Conservation (phyloP, 1,140 invertebrate genomes). For the Drosophila triauraria region DNA sequence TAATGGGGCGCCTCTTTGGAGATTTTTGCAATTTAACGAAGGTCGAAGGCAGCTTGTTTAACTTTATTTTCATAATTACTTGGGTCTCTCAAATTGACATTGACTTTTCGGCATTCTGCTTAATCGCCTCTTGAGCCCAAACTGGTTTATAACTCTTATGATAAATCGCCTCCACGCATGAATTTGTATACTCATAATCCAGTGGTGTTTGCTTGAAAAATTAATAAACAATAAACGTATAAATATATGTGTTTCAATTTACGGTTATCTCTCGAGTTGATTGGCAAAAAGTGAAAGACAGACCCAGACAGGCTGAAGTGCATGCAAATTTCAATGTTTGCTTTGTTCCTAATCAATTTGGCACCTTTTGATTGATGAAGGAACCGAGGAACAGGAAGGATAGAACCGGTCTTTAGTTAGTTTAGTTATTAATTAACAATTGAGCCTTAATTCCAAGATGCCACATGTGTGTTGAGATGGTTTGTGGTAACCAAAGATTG, state of each 20-base stretch:
- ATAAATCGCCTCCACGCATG: slow-evolving; percentile 19
- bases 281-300: slow-evolving; percentile 23
- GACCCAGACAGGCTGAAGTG: slow-evolving; percentile 11
- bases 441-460: slow-evolving; percentile 56
- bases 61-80: slow-evolving; percentile 9
- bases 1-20: background rate
- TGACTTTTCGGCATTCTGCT: slow-evolving; percentile 32
- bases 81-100: slow-evolving; percentile 44
- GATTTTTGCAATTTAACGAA: slow-evolving; percentile 7
- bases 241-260: slow-evolving; percentile 31
- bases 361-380: slow-evolving; percentile 61
- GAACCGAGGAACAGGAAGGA: slow-evolving; percentile 20
- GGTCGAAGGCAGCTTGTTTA: slow-evolving; percentile 8
- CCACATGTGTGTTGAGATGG: background rate
- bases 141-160: slow-evolving; percentile 41
- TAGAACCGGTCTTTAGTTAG: slow-evolving; percentile 31
- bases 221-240: slow-evolving; percentile 43
- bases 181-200: background rate
- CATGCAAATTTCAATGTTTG: slow-evolving; percentile 48
- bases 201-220: slow-evolving; percentile 34
- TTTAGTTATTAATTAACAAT: slow-evolving; percentile 51
- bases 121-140: slow-evolving; percentile 28
- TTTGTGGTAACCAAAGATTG: background rate
- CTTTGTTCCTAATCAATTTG: slow-evolving; percentile 62
- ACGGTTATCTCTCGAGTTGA: slow-evolving; percentile 27